Evolutionary conservation across 2,888 invertebrate species (phyloP).

Genomic region (Eudemis profundana): DNA sequence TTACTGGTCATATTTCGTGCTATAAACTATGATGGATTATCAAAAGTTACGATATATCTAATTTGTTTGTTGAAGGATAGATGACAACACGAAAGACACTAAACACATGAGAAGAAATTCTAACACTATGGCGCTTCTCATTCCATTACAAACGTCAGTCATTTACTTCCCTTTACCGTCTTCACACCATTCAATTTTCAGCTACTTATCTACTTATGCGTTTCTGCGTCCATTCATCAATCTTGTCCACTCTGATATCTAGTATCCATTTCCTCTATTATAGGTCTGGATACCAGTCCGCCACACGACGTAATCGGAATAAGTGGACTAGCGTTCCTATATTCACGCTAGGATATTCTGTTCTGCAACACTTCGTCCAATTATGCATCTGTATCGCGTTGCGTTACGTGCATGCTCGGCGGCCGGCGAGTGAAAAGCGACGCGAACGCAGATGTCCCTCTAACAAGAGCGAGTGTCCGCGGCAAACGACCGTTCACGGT

Average conservation of each 20-base stretch:
- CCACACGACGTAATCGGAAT: conserved; percentile 15
- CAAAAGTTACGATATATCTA: neutral
- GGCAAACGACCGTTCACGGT: conserved; percentile 64
- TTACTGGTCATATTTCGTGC: neutral
- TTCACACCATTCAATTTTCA: conserved; percentile 1
- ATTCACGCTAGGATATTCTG: conserved; percentile 32
- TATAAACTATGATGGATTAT: conserved; percentile 5
- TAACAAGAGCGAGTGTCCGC: conserved; percentile 74
- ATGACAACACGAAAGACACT: too few relatives aligned
- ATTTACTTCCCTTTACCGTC: neutral
- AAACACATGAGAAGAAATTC: neutral
- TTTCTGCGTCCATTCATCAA: conserved; percentile 13
- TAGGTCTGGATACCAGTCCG: conserved; percentile 7
- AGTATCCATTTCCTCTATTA: conserved; percentile 20
- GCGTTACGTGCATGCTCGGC: conserved; percentile 39
- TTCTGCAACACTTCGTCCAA: conserved; percentile 39
- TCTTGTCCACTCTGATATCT: conserved; percentile 1
- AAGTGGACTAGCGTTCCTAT: neutral
- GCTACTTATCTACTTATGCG: neutral
- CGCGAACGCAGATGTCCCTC: conserved; percentile 67
- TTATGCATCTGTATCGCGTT: conserved; percentile 41
- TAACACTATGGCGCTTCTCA: neutral
- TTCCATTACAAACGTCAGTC: neutral
- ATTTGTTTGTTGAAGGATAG: too few relatives aligned
- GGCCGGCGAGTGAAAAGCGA: conserved; percentile 65